phyloP scores from a whole-genome alignment of 2,888 invertebrate genomes.

The Myathropa florea region DNA sequence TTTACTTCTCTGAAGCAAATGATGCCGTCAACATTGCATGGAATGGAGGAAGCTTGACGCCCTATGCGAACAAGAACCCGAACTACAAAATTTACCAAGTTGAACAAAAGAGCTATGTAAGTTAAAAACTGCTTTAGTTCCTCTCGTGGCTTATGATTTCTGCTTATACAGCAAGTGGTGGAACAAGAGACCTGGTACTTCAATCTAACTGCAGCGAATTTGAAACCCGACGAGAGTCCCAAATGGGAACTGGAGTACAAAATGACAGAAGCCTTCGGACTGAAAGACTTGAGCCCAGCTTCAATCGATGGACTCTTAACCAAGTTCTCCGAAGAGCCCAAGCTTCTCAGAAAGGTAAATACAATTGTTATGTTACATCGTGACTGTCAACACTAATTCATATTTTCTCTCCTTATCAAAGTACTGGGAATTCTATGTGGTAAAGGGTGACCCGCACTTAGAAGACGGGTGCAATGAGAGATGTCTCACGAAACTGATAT shows the following conservation, averaged over 20 bases:
- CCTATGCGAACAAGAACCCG: conserved; percentile 88
- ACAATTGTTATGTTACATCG: too few species aligned
- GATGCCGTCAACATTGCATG: conserved; percentile 86
- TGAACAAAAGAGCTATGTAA: conserved; percentile 81
- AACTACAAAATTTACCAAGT: conserved; percentile 89
- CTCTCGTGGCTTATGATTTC: not conserved
- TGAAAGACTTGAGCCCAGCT: conserved; percentile 83
- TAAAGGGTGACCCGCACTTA: conserved; percentile 75
- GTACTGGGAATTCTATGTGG: conserved; percentile 75
- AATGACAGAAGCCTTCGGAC: conserved; percentile 85
- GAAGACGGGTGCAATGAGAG: conserved; percentile 74
- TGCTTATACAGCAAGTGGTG: conserved; percentile 83
- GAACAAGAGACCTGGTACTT: conserved; percentile 88
- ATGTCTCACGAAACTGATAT: conserved; percentile 74
- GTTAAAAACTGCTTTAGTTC: not conserved
- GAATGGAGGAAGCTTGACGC: conserved; percentile 91
- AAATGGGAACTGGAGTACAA: conserved; percentile 89
- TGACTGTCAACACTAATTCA: too few species aligned
- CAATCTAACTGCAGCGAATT: conserved; percentile 88
- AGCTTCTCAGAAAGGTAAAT: conserved; percentile 74
- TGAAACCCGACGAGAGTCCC: conserved; percentile 82
- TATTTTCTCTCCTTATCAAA: conserved; percentile 25
- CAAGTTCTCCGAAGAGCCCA: conserved; percentile 81
- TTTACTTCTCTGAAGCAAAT: conserved; percentile 84
- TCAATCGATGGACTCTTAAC: conserved; percentile 84